Percentiles rank a stretch among this genome's conserved stretches.
These are phyloP conservation scores for Rutpela maculata DNA, from an alignment of 2,888 invertebrate genomes.

Conservation along the genomic window DNA sequence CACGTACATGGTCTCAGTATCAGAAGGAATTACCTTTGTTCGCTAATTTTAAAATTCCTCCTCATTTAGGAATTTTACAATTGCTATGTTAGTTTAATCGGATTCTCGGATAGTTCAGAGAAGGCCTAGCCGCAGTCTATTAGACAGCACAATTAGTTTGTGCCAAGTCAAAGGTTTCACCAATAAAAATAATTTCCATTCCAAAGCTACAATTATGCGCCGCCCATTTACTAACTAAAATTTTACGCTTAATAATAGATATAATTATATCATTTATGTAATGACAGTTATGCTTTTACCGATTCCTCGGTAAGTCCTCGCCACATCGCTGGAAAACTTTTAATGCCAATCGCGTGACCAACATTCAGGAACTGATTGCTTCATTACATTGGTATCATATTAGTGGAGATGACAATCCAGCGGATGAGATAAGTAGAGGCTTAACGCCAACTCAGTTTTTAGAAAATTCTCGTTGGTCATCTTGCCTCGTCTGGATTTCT, in stretches of 20 bases:
- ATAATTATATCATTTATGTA: too few species aligned
- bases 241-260: too few species aligned
- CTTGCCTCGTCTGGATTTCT: too few species aligned
- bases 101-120: too few species aligned
- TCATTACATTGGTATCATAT: not conserved
- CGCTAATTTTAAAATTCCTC: too few species aligned
- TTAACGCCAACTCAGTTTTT: too few species aligned
- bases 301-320: not conserved
- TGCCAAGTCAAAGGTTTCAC: not conserved
- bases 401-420: not conserved
- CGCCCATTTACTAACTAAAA: too few species aligned
- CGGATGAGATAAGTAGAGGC: not conserved
- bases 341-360: not conserved
- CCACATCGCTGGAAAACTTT: not conserved
- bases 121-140: too few species aligned
- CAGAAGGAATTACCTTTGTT: not conserved
- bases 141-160: not conserved
- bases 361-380: not conserved
- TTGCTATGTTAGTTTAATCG: too few species aligned
- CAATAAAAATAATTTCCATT: not conserved
- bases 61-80: too few species aligned
- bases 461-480: too few species aligned
- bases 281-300: too few species aligned
- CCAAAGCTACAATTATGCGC: not conserved
- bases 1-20: not conserved